A percentile compares a stretch with the other conserved stretches of the same genome.
phyloP scores from a whole-genome alignment of 1,140 invertebrate genomes.

The Oryzaephilus surinamensis region DNA sequence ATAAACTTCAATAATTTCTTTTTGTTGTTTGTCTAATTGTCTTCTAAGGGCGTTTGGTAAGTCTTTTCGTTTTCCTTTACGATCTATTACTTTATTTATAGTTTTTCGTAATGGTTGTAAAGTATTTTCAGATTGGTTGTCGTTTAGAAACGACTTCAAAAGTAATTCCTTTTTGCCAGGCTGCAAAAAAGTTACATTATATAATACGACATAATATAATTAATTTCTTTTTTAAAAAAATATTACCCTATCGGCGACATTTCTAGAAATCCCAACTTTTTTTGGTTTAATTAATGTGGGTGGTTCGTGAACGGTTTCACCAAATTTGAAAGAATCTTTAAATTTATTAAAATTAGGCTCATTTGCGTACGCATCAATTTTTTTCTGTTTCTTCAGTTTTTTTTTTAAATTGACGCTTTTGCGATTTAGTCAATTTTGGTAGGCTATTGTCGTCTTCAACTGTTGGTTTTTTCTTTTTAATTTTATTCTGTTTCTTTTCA shows the following conservation, averaged over 20 bases:
- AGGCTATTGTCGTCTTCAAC: constrained; percentile 18
- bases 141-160: constrained; percentile 40
- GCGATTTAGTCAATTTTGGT: constrained; percentile 37
- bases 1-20: constrained; percentile 48
- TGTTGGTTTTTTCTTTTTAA: constrained; percentile 36
- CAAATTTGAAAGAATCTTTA: constrained; percentile 52
- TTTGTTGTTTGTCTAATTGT: constrained; percentile 46
- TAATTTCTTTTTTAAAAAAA: not conserved
- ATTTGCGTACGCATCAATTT: constrained; percentile 26
- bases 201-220: not conserved
- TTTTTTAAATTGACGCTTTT: constrained; percentile 38
- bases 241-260: constrained; percentile 37
- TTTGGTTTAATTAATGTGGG: constrained; percentile 44
- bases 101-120: constrained; percentile 16
- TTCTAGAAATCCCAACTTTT: constrained; percentile 32
- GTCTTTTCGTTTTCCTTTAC: constrained; percentile 47
- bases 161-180: constrained; percentile 46
- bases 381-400: constrained; percentile 38
- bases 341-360: constrained; percentile 21
- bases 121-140: constrained; percentile 11
- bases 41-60: constrained; percentile 42
- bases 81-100: constrained; percentile 32
- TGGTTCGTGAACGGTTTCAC: constrained; percentile 54
- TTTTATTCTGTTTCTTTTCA: constrained; percentile 26
- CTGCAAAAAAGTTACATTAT: constrained; percentile 28